phyloP scores from a whole-genome alignment of 2,888 invertebrate genomes.

The Andrena minutula region DNA sequence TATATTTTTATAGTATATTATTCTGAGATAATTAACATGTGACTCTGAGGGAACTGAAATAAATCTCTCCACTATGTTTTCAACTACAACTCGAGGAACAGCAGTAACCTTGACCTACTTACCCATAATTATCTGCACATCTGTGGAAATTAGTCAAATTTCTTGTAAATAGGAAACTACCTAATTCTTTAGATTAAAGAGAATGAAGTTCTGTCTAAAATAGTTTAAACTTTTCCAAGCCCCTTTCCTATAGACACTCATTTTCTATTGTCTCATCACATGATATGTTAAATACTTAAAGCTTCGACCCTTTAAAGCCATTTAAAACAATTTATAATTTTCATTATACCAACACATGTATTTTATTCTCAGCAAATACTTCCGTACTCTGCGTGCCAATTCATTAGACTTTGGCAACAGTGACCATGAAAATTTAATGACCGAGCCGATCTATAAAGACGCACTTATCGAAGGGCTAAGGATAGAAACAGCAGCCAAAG shows the following conservation, averaged over 20 bases:
- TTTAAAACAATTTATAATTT: background rate
- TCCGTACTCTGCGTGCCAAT: conserved; percentile 69
- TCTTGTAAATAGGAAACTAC: background rate
- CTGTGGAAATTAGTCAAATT: background rate
- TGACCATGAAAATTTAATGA: conserved; percentile 33
- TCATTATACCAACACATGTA: conserved; percentile 11
- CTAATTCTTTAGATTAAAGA: background rate
- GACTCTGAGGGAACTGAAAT: conserved; percentile 22
- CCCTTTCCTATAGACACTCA: background rate
- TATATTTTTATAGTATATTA: background rate
- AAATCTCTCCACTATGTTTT: background rate
- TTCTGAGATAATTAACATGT: background rate
- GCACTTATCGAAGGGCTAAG: conserved; percentile 86
- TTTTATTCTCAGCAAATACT: conserved; percentile 69
- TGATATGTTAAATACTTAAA: no score
- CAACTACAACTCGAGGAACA: conserved; percentile 3
- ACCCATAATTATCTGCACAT: conserved; percentile 12
- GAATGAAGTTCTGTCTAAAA: background rate
- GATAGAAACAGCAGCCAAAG: conserved; percentile 87
- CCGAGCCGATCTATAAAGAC: conserved; percentile 36
- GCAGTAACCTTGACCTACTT: conserved; percentile 41
- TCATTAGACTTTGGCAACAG: conserved; percentile 5
- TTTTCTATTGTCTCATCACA: conserved; percentile 8
- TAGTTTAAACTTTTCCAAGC: background rate
- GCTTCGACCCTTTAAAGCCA: no score